phyloP scores from a whole-genome alignment of 2,113 vertebrate species.

The Puma concolor region DNA sequence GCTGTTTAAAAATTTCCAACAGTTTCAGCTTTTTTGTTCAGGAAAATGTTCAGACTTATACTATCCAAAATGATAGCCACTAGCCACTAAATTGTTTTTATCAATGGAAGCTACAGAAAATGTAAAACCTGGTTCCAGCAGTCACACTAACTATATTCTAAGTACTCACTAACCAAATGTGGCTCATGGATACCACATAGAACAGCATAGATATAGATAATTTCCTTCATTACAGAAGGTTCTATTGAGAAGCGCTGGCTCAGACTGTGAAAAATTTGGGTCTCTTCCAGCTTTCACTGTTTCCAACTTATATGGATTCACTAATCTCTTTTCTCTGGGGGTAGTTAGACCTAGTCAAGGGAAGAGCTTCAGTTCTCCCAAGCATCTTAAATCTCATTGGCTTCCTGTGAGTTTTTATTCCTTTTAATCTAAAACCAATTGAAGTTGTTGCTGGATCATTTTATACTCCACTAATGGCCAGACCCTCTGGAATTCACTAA shows the following conservation, averaged over 20 bases:
- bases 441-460: constrained; percentile 46
- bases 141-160: background rate
- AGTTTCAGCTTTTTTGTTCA: background rate
- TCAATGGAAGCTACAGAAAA: background rate
- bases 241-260: background rate
- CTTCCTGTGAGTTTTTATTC: constrained; percentile 54
- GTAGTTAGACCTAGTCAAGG: constrained; percentile 52
- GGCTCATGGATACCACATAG: background rate
- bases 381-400: constrained; percentile 35
- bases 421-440: constrained; percentile 60
- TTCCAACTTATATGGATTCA: background rate
- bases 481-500: constrained; percentile 56
- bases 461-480: constrained; percentile 42
- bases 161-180: background rate
- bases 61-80: background rate
- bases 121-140: background rate
- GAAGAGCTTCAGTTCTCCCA: constrained; percentile 30
- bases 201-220: background rate
- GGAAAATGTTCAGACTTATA: background rate
- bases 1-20: background rate
- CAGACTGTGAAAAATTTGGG: background rate
- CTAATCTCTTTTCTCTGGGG: background rate
- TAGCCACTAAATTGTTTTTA: background rate
- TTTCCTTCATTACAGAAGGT: background rate
- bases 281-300: background rate